Conservation (phyloP, 2,113 vertebrate genomes). For the Pterocles orientalis region DNA sequence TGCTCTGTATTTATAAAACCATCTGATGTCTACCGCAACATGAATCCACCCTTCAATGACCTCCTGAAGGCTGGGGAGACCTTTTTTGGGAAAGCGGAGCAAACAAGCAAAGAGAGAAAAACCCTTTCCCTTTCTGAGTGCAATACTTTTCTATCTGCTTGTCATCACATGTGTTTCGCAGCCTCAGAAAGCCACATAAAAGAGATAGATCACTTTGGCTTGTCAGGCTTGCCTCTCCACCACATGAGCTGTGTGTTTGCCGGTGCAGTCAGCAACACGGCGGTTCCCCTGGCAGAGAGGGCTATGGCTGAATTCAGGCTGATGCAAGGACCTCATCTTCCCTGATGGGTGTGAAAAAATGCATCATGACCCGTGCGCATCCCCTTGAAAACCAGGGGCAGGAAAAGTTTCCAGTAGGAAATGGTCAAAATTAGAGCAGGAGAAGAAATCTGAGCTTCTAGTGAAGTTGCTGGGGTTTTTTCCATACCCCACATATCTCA, state of each 20-base stretch:
- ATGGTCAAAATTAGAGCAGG: neutral
- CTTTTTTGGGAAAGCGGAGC: neutral
- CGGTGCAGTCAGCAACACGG: accelerated
- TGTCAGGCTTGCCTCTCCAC: neutral
- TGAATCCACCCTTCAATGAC: accelerated
- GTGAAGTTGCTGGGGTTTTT: neutral
- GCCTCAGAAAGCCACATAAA: neutral
- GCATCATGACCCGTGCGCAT: neutral
- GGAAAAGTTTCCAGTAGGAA: neutral
- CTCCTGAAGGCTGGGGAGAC: neutral
- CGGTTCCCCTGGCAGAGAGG: neutral
- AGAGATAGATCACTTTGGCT: neutral
- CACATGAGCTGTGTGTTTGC: neutral
- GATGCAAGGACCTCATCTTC: neutral
- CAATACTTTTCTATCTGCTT: neutral
- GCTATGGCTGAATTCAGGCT: accelerated
- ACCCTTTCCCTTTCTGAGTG: neutral
- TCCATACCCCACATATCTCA: neutral
- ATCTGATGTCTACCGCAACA: accelerated
- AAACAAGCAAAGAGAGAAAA: neutral
- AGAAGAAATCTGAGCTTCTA: neutral
- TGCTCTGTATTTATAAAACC: neutral
- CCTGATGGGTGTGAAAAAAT: neutral
- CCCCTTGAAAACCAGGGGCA: neutral
- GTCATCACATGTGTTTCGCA: neutral